phyloP scores from a whole-genome alignment of 2,888 invertebrate species.

The Apodemia mormo region DNA sequence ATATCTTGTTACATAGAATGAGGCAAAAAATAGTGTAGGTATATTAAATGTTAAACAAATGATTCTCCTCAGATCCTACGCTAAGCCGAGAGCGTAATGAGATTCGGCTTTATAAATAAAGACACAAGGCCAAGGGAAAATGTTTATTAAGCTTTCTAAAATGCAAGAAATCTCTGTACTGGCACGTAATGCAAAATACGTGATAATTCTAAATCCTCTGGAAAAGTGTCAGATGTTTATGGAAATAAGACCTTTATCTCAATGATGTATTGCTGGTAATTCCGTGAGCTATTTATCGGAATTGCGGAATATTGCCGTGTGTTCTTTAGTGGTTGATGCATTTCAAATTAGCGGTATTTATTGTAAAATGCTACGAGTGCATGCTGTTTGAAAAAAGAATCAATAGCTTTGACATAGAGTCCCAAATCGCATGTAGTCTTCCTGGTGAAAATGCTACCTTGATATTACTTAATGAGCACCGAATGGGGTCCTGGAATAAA shows the following conservation, averaged over 20 bases:
- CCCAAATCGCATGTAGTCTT: not conserved
- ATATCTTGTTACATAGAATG: too few relatives aligned
- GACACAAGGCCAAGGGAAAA: conserved; percentile 24
- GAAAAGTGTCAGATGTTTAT: conserved; percentile 13
- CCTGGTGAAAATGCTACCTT: conserved; percentile 20
- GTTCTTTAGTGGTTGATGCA: conserved; percentile 23
- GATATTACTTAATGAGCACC: conserved; percentile 25
- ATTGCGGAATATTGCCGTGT: not conserved
- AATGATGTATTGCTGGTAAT: not conserved
- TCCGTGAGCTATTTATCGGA: conserved; percentile 17
- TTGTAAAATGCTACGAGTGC: conserved; percentile 16
- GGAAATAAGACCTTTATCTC: conserved; percentile 20
- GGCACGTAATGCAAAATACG: conserved; percentile 25
- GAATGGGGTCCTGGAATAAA: conserved; percentile 52
- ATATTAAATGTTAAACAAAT: conserved; percentile 23
- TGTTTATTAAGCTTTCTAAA: conserved; percentile 27
- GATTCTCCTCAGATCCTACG: conserved; percentile 1
- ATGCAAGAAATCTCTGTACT: conserved; percentile 22
- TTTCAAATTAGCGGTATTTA: conserved; percentile 26
- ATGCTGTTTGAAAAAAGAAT: conserved; percentile 14
- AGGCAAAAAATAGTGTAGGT: not conserved
- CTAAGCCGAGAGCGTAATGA: conserved; percentile 17
- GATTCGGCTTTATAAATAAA: conserved; percentile 22
- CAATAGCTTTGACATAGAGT: not conserved
- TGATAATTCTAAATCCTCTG: conserved; percentile 22